Conservation (phyloP, 2,888 invertebrate species). For the Drosophila affinis region DNA sequence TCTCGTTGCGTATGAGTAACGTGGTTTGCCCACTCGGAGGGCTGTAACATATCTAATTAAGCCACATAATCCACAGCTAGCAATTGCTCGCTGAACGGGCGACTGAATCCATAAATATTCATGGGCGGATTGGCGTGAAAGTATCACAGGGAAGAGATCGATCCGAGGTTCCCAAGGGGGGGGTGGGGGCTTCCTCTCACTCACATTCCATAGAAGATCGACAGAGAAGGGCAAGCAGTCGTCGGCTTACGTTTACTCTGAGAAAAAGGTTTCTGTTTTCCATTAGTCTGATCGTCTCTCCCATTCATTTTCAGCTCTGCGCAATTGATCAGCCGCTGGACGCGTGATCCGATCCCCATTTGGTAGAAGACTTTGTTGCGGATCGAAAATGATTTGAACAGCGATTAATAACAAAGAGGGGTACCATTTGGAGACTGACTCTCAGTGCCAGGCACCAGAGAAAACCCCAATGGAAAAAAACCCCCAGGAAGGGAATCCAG, state of each 20-base stretch:
- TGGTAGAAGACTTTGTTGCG: slow-evolving; percentile 21
- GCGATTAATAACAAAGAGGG: slow-evolving; percentile 19
- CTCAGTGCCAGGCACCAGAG: not conserved
- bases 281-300: slow-evolving; percentile 7
- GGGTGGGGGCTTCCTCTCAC: too few relatives aligned
- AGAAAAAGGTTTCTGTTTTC: slow-evolving; percentile 11
- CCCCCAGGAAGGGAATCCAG: slow-evolving; percentile 38
- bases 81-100: slow-evolving; percentile 33
- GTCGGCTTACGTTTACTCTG: slow-evolving; percentile 2
- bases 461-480: slow-evolving; percentile 28
- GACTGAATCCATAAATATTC: slow-evolving; percentile 37
- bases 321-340: slow-evolving; percentile 47
- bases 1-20: slow-evolving; percentile 63
- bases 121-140: slow-evolving; percentile 26
- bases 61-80: slow-evolving; percentile 21
- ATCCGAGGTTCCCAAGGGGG: slow-evolving; percentile 1
- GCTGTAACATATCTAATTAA: slow-evolving; percentile 41
- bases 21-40: slow-evolving; percentile 39
- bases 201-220: slow-evolving; percentile 1
- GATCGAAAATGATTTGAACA: slow-evolving; percentile 11
- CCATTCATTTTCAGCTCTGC: slow-evolving; percentile 30
- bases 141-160: slow-evolving; percentile 30
- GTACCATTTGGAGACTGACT: not conserved
- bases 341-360: slow-evolving; percentile 55
- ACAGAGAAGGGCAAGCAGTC: slow-evolving; percentile 20